Base-by-base conservation (phyloP, 2,113 vertebrate species). In the Opisthocomus hoazin region DNA sequence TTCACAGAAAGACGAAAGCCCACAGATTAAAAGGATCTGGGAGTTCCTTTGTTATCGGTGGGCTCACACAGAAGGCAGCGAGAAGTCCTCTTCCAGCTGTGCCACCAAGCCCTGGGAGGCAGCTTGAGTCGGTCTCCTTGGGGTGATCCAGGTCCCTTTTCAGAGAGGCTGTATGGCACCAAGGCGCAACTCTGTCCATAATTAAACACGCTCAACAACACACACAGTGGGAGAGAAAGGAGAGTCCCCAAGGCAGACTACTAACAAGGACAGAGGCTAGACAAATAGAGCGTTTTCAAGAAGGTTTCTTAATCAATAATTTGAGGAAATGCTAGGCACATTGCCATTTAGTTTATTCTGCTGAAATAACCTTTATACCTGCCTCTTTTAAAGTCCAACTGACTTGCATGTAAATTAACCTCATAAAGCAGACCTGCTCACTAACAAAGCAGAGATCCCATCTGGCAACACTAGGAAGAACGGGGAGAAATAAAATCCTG, bases 331-430 rank as follows among this genome's bases (percentile, higher is more conserved):
- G 65, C 53, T 20, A 80, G 85, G 79, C 73, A 92, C 88, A 53
- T 4, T 34, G 81, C 93, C 93, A 75, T 53, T 37, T 68, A 23
- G 87, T 61, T 96, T 92, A 41, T 43, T 79, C 84, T 75, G 78
- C 24, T 24, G 56, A 90, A 91, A 75, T 56, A 94, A 94, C 90
- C 92, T 92, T 92, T 89, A 27, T 48, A 96, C 60, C 83, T 76
- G 80, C 43, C 69, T 84, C 68, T 82, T 69, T 84, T 66, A 39
- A 96, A 95, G 64, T 60, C 68, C 83, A 77, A 39, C 39, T 75
- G 71, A 90, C 90, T 84, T 37, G 64, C 56, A 80, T 24, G 45
- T 58, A 75, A 96, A 94, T 92, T 60, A 81, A 87, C 26, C 76
- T 45, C 73, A 65, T 26, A 77, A 68, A 92, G 65, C 54, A 77